Conservation (phyloP, 2,888 invertebrate species). For the Trachelus iudaicus region DNA sequence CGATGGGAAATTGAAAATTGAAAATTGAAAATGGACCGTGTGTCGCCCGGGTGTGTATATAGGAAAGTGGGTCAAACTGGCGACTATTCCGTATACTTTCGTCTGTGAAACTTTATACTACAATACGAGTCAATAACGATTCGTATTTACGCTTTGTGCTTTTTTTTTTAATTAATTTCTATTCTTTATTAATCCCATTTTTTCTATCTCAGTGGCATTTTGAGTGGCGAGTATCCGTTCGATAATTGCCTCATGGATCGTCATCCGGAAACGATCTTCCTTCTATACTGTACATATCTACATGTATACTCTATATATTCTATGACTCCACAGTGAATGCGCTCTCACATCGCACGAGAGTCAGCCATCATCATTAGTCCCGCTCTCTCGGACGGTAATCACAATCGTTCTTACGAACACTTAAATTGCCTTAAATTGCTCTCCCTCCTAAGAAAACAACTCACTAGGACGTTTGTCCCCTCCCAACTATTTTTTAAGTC, state of each 20-base stretch:
- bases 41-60: neutral
- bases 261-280: neutral
- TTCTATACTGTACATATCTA: neutral
- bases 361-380: conserved; percentile 49
- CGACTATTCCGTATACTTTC: neutral
- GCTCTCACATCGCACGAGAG: neutral
- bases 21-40: conserved; percentile 39
- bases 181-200: neutral
- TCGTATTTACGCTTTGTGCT: neutral
- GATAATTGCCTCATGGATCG: neutral
- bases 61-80: conserved; percentile 8
- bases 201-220: neutral
- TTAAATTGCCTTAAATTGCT: conserved; percentile 50
- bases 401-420: conserved; percentile 47
- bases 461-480: conserved; percentile 1
- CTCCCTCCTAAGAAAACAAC: conserved; percentile 39
- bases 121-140: conserved; percentile 6
- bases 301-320: neutral
- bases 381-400: conserved; percentile 36
- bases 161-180: neutral
- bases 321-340: neutral
- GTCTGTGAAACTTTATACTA: neutral
- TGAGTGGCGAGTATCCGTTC: conserved; percentile 6
- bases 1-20: conserved; percentile 38
- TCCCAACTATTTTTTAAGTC: neutral